These are phyloP conservation scores for Noctua comes DNA, from an alignment of 2,888 invertebrate genomes.

Conservation along the genomic window DNA sequence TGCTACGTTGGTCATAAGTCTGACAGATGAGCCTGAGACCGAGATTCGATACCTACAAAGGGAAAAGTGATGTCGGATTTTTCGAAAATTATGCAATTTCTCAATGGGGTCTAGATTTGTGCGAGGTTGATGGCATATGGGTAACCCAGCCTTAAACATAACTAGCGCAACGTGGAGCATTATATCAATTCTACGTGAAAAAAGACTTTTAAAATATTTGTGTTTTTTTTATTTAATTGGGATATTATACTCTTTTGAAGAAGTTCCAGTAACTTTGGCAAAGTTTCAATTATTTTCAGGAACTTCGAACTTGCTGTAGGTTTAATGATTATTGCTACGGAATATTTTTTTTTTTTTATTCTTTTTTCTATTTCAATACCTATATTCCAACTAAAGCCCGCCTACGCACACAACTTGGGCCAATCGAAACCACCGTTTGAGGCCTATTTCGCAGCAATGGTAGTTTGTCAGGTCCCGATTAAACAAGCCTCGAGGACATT, in stretches of 20 bases:
- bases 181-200: neutral
- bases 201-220: neutral
- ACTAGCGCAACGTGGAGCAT: neutral
- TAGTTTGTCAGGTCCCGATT: slow-evolving; percentile 69
- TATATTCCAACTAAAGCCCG: neutral
- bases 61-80: neutral
- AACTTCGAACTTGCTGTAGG: neutral
- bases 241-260: neutral
- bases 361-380: neutral
- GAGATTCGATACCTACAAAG: neutral
- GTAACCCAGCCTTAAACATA: neutral
- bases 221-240: neutral
- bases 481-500: slow-evolving; percentile 66
- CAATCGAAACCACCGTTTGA: slow-evolving; percentile 50
- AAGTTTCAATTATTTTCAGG: neutral
- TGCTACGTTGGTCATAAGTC: neutral
- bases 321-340: neutral
- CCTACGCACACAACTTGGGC: slow-evolving; percentile 12
- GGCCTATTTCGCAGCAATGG: slow-evolving; percentile 67
- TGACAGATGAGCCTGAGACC: neutral
- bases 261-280: neutral
- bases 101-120: neutral
- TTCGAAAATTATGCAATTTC: neutral
- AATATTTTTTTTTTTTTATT: no score
- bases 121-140: neutral